These are phyloP conservation scores for Meda fulgida DNA, from an alignment of 2,797 vertebrate genomes.

Conservation along the genomic window DNA sequence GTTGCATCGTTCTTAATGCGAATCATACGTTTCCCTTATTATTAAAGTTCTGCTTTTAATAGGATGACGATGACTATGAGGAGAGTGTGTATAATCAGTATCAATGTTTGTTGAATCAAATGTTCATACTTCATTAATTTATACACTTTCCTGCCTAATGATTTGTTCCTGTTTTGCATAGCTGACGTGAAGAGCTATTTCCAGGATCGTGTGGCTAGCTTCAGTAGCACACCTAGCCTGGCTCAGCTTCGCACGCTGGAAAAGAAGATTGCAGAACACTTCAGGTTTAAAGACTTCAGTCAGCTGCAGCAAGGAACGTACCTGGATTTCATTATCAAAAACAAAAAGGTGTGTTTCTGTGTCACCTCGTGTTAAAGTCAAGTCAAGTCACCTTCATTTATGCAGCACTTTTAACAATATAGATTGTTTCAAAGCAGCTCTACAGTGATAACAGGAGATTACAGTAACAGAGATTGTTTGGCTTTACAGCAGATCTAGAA, in stretches of 20 bases:
- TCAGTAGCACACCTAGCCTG: constrained; percentile 68
- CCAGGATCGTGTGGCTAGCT: constrained; percentile 68
- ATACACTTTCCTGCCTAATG: not conserved
- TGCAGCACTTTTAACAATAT: no score
- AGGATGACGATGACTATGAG: not conserved
- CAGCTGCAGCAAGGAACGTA: constrained; percentile 77
- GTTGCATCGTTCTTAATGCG: not conserved
- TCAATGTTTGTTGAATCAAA: not conserved
- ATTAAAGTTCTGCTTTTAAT: not conserved
- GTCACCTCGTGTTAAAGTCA: accelerated
- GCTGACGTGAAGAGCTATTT: constrained; percentile 75
- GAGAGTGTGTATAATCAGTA: not conserved
- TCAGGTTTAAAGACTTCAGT: constrained; percentile 73
- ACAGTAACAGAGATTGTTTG: no score
- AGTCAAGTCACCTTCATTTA: no score
- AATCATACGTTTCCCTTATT: not conserved
- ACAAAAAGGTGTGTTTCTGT: constrained; percentile 50
- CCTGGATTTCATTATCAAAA: constrained; percentile 78
- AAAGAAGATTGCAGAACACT: constrained; percentile 75
- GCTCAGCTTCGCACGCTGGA: constrained; percentile 72
- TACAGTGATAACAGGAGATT: no score
- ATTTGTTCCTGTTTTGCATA: constrained; percentile 48
- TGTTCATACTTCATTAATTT: not conserved
- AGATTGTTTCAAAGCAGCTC: no score
- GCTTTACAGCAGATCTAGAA: no score